phyloP scores from a whole-genome alignment of 2,888 invertebrate genomes.

The Nyleta sp. region DNA sequence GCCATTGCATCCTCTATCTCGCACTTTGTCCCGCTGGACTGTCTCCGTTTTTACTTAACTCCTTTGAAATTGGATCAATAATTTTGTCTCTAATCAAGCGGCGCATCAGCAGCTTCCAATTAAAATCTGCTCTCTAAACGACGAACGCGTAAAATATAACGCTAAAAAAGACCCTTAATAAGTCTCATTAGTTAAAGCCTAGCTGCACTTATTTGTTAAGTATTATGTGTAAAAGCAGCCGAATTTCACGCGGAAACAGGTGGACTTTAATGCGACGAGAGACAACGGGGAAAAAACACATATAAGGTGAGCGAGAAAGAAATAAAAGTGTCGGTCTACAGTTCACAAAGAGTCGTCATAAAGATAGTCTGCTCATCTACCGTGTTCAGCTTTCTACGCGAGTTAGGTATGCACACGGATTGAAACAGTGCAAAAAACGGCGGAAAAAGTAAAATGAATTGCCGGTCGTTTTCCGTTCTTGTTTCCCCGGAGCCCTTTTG shows the following conservation, averaged over 20 bases:
- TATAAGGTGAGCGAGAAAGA: conserved; percentile 13
- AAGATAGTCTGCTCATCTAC: conserved; percentile 64
- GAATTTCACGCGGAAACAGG: conserved; percentile 1
- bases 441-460: conserved; percentile 71
- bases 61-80: not conserved
- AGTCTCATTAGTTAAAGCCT: not conserved
- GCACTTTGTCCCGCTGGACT: conserved; percentile 15
- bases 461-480: conserved; percentile 69
- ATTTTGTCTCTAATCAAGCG: conserved; percentile 2
- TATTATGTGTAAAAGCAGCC: conserved; percentile 17
- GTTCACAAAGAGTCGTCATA: conserved; percentile 64
- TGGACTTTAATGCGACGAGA: conserved; percentile 9
- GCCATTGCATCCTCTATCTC: conserved; percentile 43
- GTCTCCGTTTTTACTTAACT: conserved; percentile 11
- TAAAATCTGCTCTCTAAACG: too few relatives aligned
- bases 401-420: conserved; percentile 46
- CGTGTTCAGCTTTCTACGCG: conserved; percentile 32
- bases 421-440: conserved; percentile 60
- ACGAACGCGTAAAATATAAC: not conserved
- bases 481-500: conserved; percentile 70
- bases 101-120: not conserved
- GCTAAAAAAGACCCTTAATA: not conserved
- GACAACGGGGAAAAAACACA: conserved; percentile 23
- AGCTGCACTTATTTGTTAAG: conserved; percentile 12
- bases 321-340: conserved; percentile 62